Evolutionary conservation across 2,797 vertebrate genomes (phyloP), one percentile per base, ranked within the genome.

Genomic region (Chiroxiphia lanceolata): DNA sequence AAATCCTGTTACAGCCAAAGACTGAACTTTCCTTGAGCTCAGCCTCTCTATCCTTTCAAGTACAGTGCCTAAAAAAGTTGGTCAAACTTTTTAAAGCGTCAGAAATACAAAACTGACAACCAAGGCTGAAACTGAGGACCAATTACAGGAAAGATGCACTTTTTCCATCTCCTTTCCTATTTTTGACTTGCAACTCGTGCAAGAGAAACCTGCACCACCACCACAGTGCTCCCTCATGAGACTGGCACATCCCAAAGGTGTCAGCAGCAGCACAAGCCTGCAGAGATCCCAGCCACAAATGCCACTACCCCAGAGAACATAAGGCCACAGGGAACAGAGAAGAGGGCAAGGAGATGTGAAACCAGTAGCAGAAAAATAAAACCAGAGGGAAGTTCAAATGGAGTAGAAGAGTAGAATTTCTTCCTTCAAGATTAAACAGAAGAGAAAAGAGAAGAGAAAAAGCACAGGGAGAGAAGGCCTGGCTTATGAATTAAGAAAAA

Each of bases 381-480:
- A 83, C 33, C 50, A 34, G 23, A 87, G 25, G 51, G 50, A 90
- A 83, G 45, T 61, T 63, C 50, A 67, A 83, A 44, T 19, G 13
- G 21, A 78, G 27, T 33, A 87, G 42, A 29, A 85, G 22, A n/a
- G 40, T 26, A 68, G 29, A 70, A 23, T 36, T 86, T 80, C 75
- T 64, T 74, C 47, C 60, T 63, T 89, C 45, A 51, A 71, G 53
- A 81, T 64, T 34, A 61, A 15, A 53, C 33, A 72, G 90, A 92
- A 89, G 51, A n/a, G 34, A 90, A 82, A 78, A 90, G 75, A n/a
- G 36, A 90, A 81, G 76, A 89, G 77, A 83, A 81, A 38, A 83
- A 77, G 56, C 26, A 68, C 4, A 57, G 2, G 70, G 81, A 96
- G 81, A 96, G 64, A 95, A 95, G 82, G 87, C 20, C 56, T 88